Base-by-base conservation (phyloP, 2,797 vertebrate species). In the Phoebastria nigripes region DNA sequence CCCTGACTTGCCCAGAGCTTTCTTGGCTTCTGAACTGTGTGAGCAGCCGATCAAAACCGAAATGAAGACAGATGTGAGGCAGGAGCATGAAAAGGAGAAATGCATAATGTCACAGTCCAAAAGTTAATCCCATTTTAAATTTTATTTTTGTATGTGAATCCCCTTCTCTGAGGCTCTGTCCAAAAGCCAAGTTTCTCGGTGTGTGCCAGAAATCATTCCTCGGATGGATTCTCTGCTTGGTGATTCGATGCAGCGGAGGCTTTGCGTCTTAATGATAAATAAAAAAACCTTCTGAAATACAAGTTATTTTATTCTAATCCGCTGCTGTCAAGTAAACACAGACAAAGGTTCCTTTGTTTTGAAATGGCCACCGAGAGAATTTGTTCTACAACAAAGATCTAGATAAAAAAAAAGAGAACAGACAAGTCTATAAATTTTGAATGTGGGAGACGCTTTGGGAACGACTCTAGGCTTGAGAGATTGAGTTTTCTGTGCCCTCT, bases 71-170 rank as follows among this genome's bases (percentile, higher is more conserved):
- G 93, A 80, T 74, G 54, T 44, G 55, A 82, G 62, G 54, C 80
- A 62, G 59, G 82, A 94, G 78, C 72, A 13, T 82, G 88, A 58
- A 87, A 67, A 77, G 42, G 24, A 91, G 84, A 78, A 87, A 88
- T 8, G 62, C 73, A 65, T 90, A 71, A 93, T 86, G 90, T 88
- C 88, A 59, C 78, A 92, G 87, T 70, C 90, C 84, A 65, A 28
- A 33, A 94, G 94, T 51, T 95, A 96, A 97, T 97, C 84, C 71
- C 26, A 5, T 82, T 93, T 87, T 87, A 47, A 91, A 89, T 94
- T 87, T 91, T 70, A 90, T 80, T 89, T 92, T 78, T 84, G 14
- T 52, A 15, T 28, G 51, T 82, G 87, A 90, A 93, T 93, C 65
- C 61, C 42, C 35, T 90, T 80, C 66, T 80, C 0, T 0, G 70